Evolutionary conservation across 2,797 vertebrate species (phyloP).

Genomic region (Sebastiscus tertius): DNA sequence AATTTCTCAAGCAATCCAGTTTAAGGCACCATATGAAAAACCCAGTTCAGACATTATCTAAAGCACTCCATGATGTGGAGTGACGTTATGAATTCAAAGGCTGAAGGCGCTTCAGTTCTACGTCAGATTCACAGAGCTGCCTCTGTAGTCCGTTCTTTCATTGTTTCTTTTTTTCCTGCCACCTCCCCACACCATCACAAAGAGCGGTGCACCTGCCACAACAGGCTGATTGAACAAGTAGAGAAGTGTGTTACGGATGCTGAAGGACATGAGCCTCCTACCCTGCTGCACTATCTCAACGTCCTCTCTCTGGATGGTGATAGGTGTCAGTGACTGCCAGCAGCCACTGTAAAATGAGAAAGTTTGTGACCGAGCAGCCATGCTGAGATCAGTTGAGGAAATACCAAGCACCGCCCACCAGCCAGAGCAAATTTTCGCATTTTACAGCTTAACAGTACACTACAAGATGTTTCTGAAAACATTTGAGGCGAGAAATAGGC

Average conservation of each 20-base stretch:
- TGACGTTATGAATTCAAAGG: background rate
- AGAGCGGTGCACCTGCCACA: background rate
- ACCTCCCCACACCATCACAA: background rate
- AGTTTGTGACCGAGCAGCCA: too few species aligned
- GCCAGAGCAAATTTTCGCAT: too few species aligned
- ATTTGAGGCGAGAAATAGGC: too few species aligned
- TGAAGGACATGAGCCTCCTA: constrained; percentile 10
- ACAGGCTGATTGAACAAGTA: constrained; percentile 25
- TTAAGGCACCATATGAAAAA: background rate
- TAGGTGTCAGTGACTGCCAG: constrained; percentile 4
- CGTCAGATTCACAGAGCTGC: background rate
- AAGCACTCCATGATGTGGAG: background rate
- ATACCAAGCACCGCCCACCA: too few species aligned
- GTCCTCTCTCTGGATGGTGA: constrained; percentile 6
- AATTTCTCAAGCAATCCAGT: background rate
- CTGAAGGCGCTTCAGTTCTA: background rate
- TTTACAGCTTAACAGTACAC: too few species aligned
- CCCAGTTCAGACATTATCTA: too few species aligned
- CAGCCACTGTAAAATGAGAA: too few species aligned
- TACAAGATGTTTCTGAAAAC: too few species aligned
- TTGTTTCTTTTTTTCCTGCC: background rate
- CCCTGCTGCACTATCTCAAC: background rate
- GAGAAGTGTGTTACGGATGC: background rate
- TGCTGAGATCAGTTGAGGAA: too few species aligned
- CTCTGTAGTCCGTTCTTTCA: background rate